These are phyloP conservation scores for Cephus rjabovi DNA, from an alignment of 2,888 invertebrate genomes.

Conservation along the genomic window DNA sequence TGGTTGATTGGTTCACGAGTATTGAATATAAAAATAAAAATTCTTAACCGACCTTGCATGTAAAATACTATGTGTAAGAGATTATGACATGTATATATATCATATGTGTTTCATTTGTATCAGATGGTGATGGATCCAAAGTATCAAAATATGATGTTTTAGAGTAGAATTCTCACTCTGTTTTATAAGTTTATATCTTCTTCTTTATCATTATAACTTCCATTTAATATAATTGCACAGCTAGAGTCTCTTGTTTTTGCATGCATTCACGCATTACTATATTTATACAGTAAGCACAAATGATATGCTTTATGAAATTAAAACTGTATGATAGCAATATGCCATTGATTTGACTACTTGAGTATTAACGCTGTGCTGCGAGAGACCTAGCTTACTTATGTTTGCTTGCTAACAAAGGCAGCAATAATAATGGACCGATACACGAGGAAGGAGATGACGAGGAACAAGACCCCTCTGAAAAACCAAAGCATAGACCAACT, in stretches of 20 bases:
- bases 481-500: conserved; percentile 50
- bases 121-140: neutral
- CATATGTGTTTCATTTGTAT: neutral
- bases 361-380: neutral
- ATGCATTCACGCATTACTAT: neutral
- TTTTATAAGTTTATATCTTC: neutral
- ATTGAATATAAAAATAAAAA: neutral
- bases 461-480: conserved; percentile 39
- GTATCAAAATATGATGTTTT: neutral
- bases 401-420: conserved; percentile 58
- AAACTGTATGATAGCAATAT: neutral
- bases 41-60: neutral
- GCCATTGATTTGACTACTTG: neutral
- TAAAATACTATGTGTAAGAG: neutral
- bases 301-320: neutral
- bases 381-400: conserved; percentile 39
- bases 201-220: neutral
- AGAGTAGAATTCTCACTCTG: neutral
- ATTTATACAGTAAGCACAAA: neutral
- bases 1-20: neutral
- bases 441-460: conserved; percentile 30
- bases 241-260: neutral
- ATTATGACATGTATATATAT: neutral
- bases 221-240: neutral
- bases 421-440: conserved; percentile 43